Conservation (phyloP, 2,888 invertebrate genomes). For the Lordiphosa andalusiaca region DNA sequence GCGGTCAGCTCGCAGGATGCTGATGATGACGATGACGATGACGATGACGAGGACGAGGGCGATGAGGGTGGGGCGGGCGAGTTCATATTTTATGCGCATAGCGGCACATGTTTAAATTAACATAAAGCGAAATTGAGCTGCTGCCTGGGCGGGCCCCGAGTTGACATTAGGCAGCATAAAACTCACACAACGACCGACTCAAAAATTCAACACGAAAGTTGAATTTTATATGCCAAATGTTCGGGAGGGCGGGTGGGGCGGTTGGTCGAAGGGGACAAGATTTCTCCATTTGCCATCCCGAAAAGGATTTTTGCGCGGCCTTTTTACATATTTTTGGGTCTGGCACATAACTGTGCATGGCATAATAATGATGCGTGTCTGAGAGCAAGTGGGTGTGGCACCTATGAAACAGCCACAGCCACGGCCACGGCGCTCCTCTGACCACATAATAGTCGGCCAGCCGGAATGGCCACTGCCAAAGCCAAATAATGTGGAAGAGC, state of each 20-base stretch:
- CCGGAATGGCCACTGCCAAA: conserved; percentile 14
- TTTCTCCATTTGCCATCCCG: conserved; percentile 48
- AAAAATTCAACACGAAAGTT: conserved; percentile 70
- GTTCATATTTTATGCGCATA: conserved; percentile 76
- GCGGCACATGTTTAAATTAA: conserved; percentile 76
- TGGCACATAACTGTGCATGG: conserved; percentile 73
- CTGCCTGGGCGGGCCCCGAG: conserved; percentile 55
- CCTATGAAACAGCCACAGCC: conserved; percentile 25
- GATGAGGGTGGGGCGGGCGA: conserved; percentile 12
- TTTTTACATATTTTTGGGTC: conserved; percentile 71
- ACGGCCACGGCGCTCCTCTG: conserved; percentile 22
- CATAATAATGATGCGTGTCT: conserved; percentile 68
- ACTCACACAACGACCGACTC: conserved; percentile 48
- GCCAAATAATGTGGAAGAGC: conserved; percentile 38
- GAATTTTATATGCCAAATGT: conserved; percentile 61
- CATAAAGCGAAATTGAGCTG: conserved; percentile 74
- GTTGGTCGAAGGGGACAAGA: conserved; percentile 31
- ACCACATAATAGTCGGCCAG: conserved; percentile 24
- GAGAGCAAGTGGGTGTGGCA: conserved; percentile 22
- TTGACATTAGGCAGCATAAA: conserved; percentile 66
- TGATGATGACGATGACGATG: conserved; percentile 6
- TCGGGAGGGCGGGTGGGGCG: conserved; percentile 6
- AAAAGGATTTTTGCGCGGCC: conserved; percentile 70
- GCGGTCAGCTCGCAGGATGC: conserved; percentile 9
- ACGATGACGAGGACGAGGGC: conserved; percentile 3